Base-by-base conservation (phyloP, 2,113 vertebrate genomes). In the Himantopus leucocephalus region DNA sequence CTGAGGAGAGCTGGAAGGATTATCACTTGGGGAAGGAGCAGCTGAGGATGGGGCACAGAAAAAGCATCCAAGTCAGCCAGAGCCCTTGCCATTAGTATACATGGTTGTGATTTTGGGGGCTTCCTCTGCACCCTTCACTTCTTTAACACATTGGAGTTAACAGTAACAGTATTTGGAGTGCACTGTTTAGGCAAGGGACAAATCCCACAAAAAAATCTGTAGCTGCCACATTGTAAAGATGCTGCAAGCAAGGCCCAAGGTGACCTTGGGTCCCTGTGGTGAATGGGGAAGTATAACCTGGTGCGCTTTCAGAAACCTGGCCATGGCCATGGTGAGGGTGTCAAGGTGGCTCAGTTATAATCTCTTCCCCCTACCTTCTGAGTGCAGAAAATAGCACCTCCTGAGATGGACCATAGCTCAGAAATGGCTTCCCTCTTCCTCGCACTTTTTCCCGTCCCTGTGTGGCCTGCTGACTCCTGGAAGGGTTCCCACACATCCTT, bases 221-320 rank as follows among this genome's bases (percentile, higher is more conserved):
- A 24, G 55, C 17, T 83, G 32, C 20, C 29, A 4, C 3, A 17
- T 78, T 34, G n/a, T 30, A 71, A 72, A 83, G 26, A 39, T 5
- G 1, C 48, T 9, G 2, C 14, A 30, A 52, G 30, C 23, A 79
- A 59, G 29, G 29, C 24, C 15, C 1, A 2, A 66, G 64, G 23
- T 2, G 2, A 32, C 34, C 43, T 53, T 0, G 0, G 7, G 19
- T 85, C 10, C 24, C 16, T 50, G 4, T 73, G 18, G 55, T 58
- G 32, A 74, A 67, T 0, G 2, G 27, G 39, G 43, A 89, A 56
- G 30, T 0, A 0, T 81, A 37, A 75, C 4, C 16, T 0, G 0
- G 3, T 34, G 45, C 17, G 16, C 43, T 62, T n/a, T 41, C 45
- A 71, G 68, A 73, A 87, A 56, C 11, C 4, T 78, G 81, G 11